Evolutionary conservation across 30 jellyfish, hydroid and myxozoan genomes (phyloP), one percentile per base, ranked within the genome.

Genomic region (Turritopsis dohrnii): DNA sequence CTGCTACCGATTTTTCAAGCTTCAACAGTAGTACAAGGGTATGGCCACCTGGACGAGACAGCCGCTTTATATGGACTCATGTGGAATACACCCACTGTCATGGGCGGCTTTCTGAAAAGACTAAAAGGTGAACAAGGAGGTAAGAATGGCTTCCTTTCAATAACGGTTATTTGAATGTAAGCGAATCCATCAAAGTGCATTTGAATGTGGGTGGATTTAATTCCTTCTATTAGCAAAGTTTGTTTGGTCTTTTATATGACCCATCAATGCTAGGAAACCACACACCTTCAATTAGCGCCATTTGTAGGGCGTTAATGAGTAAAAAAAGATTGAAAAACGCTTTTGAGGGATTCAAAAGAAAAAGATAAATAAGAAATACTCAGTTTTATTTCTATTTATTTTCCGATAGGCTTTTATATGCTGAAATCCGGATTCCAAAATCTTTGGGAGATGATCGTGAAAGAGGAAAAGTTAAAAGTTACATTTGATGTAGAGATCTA

Each of bases 11-110:
- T 91, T 72, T 87, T 91, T 54, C 84, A 83, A 71, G 96, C 91
- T 25, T 83, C 94, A 1, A 94, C 91, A 25, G 86, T 96, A 16
- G 74, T 91, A 86, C 97, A 91, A 66, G 97, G 97, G 1, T 91
- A 86, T 71, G 98, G 98, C 5, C 96, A 92, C 30, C 52, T 87
- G 52, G 95, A 92, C 72, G 95, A 88, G 75, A 82, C 84, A 16
- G 94, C 98, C 18, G 98, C 98, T 19, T 81, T 92, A 65, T 92
- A 92, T 81, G 98, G 98, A 0, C 79, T 92, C 28, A 28, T 92
- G 90, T 92, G 98, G 98, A 92, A 92, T 81, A 92, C 98, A 26
- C 98, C 98, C 3, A 84, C 83, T 52, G 79, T 92, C 27, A 84
- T 92, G 93, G 26, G n/a, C 21, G 96, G 90, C 8, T 77, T 92